phyloP scores from a whole-genome alignment of 2,797 vertebrate genomes.

The Squalus acanthias region DNA sequence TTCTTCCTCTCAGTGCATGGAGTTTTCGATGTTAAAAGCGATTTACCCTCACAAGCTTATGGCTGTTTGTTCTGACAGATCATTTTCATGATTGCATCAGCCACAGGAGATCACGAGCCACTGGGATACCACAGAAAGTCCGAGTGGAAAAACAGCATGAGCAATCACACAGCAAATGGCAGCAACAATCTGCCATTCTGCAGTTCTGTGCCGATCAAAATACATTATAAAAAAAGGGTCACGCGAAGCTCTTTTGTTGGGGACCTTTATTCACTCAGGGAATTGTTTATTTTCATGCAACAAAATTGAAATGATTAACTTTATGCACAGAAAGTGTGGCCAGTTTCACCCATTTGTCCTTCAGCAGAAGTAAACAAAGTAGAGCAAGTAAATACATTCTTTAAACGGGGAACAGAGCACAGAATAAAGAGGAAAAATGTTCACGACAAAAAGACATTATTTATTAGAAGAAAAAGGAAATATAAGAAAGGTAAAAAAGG shows the following conservation, averaged over 20 bases:
- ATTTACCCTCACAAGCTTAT: slow-evolving; percentile 1
- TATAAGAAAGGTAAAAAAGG: no score
- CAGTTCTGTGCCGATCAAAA: background rate
- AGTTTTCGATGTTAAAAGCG: background rate
- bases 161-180: background rate
- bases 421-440: background rate
- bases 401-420: background rate
- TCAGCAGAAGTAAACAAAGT: background rate
- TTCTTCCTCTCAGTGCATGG: background rate
- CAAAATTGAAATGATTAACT: background rate
- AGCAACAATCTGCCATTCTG: background rate
- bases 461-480: background rate
- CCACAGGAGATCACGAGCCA: background rate
- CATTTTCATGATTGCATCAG: slow-evolving; percentile 21
- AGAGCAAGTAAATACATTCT: background rate
- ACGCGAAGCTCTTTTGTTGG: background rate
- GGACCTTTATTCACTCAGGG: background rate
- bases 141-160: background rate
- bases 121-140: background rate
- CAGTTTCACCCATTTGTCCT: background rate
- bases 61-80: background rate
- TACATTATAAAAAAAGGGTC: background rate
- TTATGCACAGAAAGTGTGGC: background rate
- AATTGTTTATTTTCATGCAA: slow-evolving; percentile 3
- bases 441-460: background rate